These are phyloP conservation scores for Troides aeacus DNA, from an alignment of 2,888 invertebrate species.

Conservation along the genomic window DNA sequence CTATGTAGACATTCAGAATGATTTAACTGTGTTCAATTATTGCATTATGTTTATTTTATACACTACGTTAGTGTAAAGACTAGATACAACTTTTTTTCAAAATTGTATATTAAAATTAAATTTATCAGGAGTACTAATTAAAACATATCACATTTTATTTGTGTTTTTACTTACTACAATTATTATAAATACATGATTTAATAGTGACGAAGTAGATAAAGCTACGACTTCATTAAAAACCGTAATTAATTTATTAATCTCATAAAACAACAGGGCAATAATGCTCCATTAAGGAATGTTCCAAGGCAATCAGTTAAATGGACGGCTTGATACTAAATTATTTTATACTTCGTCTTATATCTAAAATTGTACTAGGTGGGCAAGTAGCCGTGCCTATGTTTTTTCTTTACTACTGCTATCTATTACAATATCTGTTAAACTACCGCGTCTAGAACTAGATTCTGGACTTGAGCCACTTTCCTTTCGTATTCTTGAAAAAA, in stretches of 20 bases:
- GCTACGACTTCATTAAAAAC: slow-evolving; percentile 5
- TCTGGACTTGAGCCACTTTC: slow-evolving; percentile 53
- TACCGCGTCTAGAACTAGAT: slow-evolving; percentile 64
- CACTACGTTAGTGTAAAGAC: slow-evolving; percentile 78
- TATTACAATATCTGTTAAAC: slow-evolving; percentile 74
- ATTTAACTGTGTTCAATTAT: slow-evolving; percentile 20
- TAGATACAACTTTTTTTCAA: slow-evolving; percentile 47
- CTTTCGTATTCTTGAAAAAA: slow-evolving; percentile 68
- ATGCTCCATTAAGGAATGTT: slow-evolving; percentile 24
- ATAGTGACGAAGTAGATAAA: slow-evolving; percentile 18
- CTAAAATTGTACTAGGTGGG: slow-evolving; percentile 57
- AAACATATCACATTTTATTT: slow-evolving; percentile 50
- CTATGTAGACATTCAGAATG: slow-evolving; percentile 7
- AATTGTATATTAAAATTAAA: slow-evolving; percentile 50
- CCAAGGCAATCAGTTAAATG: slow-evolving; percentile 21
- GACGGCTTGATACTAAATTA: slow-evolving; percentile 34
- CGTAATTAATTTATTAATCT: slow-evolving; percentile 29
- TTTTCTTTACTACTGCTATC: slow-evolving; percentile 70
- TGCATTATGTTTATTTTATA: slow-evolving; percentile 57
- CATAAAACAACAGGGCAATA: slow-evolving; percentile 13
- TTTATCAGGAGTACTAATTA: slow-evolving; percentile 54
- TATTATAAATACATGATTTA: slow-evolving; percentile 19
- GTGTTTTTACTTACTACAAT: slow-evolving; percentile 35
- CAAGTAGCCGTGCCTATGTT: slow-evolving; percentile 48
- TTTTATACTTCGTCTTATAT: slow-evolving; percentile 48